Percentiles rank a stretch among this genome's conserved stretches.
Conservation (phyloP, 2,888 invertebrate genomes). For the Ornithoptera alexandrae region DNA sequence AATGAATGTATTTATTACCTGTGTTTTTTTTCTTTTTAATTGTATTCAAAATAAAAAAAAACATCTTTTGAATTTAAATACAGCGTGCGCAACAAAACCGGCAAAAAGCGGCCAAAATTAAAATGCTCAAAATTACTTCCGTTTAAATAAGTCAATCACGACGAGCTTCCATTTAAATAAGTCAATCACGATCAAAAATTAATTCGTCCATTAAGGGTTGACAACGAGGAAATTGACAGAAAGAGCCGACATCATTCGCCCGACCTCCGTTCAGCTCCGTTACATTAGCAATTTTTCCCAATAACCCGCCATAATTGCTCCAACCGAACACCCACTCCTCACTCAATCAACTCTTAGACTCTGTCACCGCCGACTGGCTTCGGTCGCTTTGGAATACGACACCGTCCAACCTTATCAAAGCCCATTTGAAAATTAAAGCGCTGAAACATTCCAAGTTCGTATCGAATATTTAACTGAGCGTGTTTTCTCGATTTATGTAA, state of each 20-base stretch:
- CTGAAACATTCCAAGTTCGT: conserved; percentile 54
- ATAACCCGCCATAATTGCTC: conserved; percentile 55
- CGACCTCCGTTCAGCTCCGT: conserved; percentile 39
- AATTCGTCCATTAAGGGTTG: conserved; percentile 47
- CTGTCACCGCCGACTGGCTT: conserved; percentile 53
- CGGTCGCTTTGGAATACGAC: conserved; percentile 51
- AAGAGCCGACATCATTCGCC: conserved; percentile 41
- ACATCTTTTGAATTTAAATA: too few species aligned
- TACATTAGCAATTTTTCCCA: conserved; percentile 66
- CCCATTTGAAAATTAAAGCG: conserved; percentile 53
- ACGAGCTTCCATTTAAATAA: conserved; percentile 21
- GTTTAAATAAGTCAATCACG: conserved; percentile 33
- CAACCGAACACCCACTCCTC: conserved; percentile 52
- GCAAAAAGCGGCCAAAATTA: too few species aligned
- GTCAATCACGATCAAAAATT: conserved; percentile 48
- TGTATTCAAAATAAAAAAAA: too few species aligned
- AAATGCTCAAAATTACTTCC: background rate
- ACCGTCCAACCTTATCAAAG: conserved; percentile 59
- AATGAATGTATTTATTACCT: too few species aligned
- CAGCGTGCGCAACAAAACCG: too few species aligned
- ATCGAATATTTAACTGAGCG: conserved; percentile 68
- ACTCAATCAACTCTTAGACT: conserved; percentile 59
- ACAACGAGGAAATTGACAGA: conserved; percentile 41
- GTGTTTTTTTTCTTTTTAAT: too few species aligned
- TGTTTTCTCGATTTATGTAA: too few species aligned